Base-by-base conservation (phyloP, 2,888 invertebrate genomes). In the Dolichopus griseipennis region DNA sequence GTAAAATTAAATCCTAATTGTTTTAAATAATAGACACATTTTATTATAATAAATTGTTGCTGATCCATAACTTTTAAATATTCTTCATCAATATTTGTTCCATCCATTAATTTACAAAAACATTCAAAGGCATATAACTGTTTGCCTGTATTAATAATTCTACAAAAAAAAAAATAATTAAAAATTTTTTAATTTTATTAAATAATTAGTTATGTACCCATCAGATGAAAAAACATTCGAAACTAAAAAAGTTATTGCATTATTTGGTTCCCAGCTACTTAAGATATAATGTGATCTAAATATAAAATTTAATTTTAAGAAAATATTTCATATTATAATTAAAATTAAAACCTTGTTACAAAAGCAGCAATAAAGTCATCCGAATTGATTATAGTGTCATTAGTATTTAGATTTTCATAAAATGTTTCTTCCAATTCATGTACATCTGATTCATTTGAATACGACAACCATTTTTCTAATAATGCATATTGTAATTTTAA, bases 111-210 rank as follows among this genome's bases (percentile, higher is more conserved):
- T 69, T 80, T 80, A 3, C 78, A 77, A 65, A 80, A 79, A 66
- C 81, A 81, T 72, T 82, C 81, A 68, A 78, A 79, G 74, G 81
- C 76, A 69, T 80, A 78, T 33, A 82, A 71, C 69, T 80, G 81
- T 15, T 79, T 77, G 2, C 75, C 77, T 6, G 78, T 78, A 69
- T 78, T 79, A 2, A 69, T 61, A 15, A 63, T 67, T 0, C 71
- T 71, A n/a, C 15, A 63, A 68, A 63, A 61, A 64, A 71, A 18
- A 64, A 33, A 64, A 37, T 37, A 64, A 33, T n/a, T n/a, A 64
- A 37, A 7, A 37, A 37, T 37, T 37, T 10, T 10, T 37, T 37
- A 37, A n/a, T 34, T 37, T 37, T 37, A 37, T 2, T 37, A 22
- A 61, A 67, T 64, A 22, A 10, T 22, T 41, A 34, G n/a, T 18